phyloP scores from a whole-genome alignment of 2,888 invertebrate species.

The Andrena minutula region DNA sequence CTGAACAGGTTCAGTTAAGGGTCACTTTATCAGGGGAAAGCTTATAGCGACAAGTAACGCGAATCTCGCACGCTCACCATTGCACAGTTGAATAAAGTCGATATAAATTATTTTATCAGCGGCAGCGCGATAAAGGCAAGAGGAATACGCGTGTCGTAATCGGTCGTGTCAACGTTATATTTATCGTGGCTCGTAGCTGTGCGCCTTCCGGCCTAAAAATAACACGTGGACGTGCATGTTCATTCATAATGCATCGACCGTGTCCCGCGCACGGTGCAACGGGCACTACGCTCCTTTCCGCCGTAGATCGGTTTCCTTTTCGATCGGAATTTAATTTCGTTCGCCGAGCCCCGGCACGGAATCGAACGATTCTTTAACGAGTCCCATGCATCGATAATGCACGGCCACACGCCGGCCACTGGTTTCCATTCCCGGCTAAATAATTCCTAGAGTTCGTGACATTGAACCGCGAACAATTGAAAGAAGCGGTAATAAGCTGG shows the following conservation, averaged over 20 bases:
- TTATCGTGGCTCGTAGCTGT: conserved; percentile 26
- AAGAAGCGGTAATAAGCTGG: conserved; percentile 16
- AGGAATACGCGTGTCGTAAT: not conserved
- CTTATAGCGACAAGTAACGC: not conserved
- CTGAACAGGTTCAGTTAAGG: too few species aligned
- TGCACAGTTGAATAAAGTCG: not conserved
- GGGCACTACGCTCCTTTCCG: too few species aligned
- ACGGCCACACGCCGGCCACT: not conserved
- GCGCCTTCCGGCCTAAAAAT: conserved; percentile 32
- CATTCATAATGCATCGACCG: conserved; percentile 19
- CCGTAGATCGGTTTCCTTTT: not conserved
- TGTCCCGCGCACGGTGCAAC: not conserved
- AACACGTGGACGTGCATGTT: conserved; percentile 21
- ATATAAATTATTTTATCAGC: conserved; percentile 15
- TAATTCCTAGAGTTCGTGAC: conserved; percentile 32
- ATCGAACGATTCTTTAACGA: not conserved
- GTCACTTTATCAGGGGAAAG: not conserved
- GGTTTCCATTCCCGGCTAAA: conserved; percentile 8
- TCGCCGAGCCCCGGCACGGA: not conserved
- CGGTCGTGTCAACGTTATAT: conserved; percentile 7
- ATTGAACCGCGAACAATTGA: conserved; percentile 37
- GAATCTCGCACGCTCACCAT: not conserved
- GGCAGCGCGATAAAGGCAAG: not conserved
- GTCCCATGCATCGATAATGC: conserved; percentile 12
- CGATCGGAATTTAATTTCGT: not conserved